phyloP scores from a whole-genome alignment of 2,113 vertebrate species.

The Salminus brasiliensis region DNA sequence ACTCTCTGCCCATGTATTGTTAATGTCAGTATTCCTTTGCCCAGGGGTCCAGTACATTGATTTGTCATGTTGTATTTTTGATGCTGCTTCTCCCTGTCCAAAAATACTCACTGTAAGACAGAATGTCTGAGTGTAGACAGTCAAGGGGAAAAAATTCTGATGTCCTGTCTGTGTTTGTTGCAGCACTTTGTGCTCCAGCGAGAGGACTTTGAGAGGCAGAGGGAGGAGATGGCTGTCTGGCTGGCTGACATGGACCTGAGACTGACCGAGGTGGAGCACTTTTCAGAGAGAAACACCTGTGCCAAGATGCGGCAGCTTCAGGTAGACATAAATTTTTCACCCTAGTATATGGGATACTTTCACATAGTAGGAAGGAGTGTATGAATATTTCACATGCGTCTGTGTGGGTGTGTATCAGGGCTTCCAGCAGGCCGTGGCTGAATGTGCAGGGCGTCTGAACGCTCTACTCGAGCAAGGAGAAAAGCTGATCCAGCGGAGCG shows the following conservation, averaged over 20 bases:
- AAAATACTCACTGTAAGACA: slow-evolving; percentile 19
- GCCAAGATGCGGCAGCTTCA: slow-evolving; percentile 76
- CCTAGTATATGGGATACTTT: neutral
- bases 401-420: slow-evolving; percentile 61
- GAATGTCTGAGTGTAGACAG: slow-evolving; percentile 14
- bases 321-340: slow-evolving; percentile 59
- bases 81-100: neutral
- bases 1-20: slow-evolving; percentile 12
- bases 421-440: slow-evolving; percentile 77
- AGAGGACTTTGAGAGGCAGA: slow-evolving; percentile 77
- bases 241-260: slow-evolving; percentile 76
- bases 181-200: slow-evolving; percentile 74
- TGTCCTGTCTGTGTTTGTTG: slow-evolving; percentile 6
- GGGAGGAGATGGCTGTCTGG: slow-evolving; percentile 73
- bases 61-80: slow-evolving; percentile 24
- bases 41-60: neutral
- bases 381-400: slow-evolving; percentile 5
- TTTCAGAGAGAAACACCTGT: slow-evolving; percentile 65
- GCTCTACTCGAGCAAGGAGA: slow-evolving; percentile 75
- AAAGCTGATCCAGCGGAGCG: slow-evolving; percentile 74
- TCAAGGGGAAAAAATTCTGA: slow-evolving; percentile 1
- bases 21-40: neutral
- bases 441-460: slow-evolving; percentile 72
- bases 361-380: neutral
- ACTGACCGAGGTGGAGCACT: slow-evolving; percentile 73